Evolutionary conservation across 2,113 vertebrate genomes (phyloP), one percentile per base, ranked within the genome.

Genomic region (Trematocara zebra): DNA sequence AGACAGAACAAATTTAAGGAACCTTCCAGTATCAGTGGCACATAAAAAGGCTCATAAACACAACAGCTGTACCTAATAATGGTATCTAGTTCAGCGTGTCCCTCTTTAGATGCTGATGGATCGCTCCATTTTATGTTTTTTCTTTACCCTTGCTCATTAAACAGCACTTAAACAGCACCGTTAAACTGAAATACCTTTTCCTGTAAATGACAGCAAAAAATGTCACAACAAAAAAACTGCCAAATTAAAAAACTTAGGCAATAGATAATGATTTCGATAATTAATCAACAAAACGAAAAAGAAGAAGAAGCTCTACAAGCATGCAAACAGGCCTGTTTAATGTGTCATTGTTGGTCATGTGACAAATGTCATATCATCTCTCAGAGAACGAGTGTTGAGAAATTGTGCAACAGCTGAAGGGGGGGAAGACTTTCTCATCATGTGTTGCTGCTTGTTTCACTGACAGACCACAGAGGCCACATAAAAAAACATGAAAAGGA

Each of bases 1-100:
- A n/a, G 35, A 51, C 72, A 10, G 42, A 11, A 79, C 31, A 40
- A 51, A 69, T 78, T 51, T 40, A 3, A 85, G 52, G 57, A 84
- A 72, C 15, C 54, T 61, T 80, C 23, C 42, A 74, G 84, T 17
- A n/a, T 47, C 72, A 42, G 18, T 8, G 76, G 14, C 64, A 81
- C 53, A 83, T 80, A 49, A 82, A 91, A 91, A 67, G 69, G 72
- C 80, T 85, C 90, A 90, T 80, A 87, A 85, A 87, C 83, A 87
- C 78, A 85, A 82, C 79, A 85, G 89, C 82, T 87, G 87, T 90
- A 37, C 80, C 81, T 54, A 49, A 84, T 90, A 90, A 90, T 51
- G 82, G 78, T 85, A 89, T 90, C 61, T 44, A 82, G 83, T 59
- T 87, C 20, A 83, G 80, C 76, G 7, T 69, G 67, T 84, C 78